phyloP scores from a whole-genome alignment of 1,140 invertebrate genomes.

The Meloidogyne exigua region DNA sequence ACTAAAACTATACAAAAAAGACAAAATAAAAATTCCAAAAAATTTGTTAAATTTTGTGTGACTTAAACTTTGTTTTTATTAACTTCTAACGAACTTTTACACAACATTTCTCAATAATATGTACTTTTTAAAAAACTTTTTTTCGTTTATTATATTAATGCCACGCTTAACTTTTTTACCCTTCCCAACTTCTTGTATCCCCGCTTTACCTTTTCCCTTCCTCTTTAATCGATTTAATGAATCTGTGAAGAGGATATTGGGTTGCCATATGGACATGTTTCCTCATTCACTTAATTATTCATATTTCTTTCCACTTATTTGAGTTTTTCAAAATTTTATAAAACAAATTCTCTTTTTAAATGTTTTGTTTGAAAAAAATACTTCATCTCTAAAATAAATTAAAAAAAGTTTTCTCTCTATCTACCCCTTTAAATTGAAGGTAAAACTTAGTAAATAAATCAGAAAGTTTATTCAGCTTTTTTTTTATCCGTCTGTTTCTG shows the following conservation, averaged over 20 bases:
- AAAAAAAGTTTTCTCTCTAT: neutral
- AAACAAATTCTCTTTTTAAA: neutral
- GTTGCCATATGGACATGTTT: neutral
- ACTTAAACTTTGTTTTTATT: neutral
- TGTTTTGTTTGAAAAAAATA: neutral
- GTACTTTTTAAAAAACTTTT: too few species aligned
- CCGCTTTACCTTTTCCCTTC: neutral
- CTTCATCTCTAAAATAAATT: neutral
- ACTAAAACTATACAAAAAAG: neutral
- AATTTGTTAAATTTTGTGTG: too few species aligned
- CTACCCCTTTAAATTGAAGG: neutral
- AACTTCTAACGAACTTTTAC: neutral
- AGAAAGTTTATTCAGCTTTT: neutral
- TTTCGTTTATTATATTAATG: neutral
- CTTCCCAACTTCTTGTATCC: neutral
- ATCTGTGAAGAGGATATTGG: neutral
- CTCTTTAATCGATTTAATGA: neutral
- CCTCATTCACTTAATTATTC: neutral
- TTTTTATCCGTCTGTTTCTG: neutral
- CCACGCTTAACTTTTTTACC: neutral
- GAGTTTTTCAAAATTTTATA: slow-evolving; percentile 1
- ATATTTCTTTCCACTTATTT: slow-evolving; percentile 1
- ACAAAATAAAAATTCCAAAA: neutral
- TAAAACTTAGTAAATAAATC: neutral
- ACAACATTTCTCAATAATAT: neutral